Percentiles rank a stretch among this genome's conserved stretches.
Evolutionary conservation across 2,888 invertebrate genomes (phyloP).

Genomic region (Drosophila kambysellisi): DNA sequence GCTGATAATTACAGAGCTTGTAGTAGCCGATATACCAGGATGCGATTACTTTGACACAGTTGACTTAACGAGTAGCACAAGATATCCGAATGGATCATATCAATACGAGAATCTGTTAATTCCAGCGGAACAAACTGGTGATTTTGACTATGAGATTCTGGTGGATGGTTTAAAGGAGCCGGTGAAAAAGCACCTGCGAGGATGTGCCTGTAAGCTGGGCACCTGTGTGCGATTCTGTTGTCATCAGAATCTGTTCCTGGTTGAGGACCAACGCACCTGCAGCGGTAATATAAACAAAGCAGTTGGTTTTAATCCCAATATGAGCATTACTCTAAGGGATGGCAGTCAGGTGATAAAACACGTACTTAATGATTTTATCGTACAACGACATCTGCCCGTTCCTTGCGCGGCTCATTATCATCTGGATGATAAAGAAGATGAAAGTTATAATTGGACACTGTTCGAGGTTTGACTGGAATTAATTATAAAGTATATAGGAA

Average conservation of each 20-base stretch:
- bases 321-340: conserved; percentile 30
- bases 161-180: conserved; percentile 2
- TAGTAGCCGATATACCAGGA: conserved; percentile 31
- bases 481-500: fast-evolving
- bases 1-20: not conserved
- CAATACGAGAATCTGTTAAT: conserved; percentile 63
- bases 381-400: conserved; percentile 42
- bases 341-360: conserved; percentile 10
- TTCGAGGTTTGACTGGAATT: conserved; percentile 32
- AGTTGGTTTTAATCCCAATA: conserved; percentile 15
- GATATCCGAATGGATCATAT: conserved; percentile 63
- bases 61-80: conserved; percentile 46
- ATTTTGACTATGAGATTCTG: conserved; percentile 54
- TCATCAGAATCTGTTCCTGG: conserved; percentile 18
- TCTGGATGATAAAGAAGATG: conserved; percentile 1
- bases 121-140: conserved; percentile 48
- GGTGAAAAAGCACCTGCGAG: conserved; percentile 56
- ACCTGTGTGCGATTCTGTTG: conserved; percentile 81
- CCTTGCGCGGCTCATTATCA: conserved; percentile 43
- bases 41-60: conserved; percentile 74
- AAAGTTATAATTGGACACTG: conserved; percentile 36
- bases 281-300: not conserved
- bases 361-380: conserved; percentile 35
- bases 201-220: conserved; percentile 76
- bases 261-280: conserved; percentile 17